A percentile compares a stretch with the other conserved stretches of the same genome.
These are phyloP conservation scores for Phaonia tiefii DNA, from an alignment of 2,888 invertebrate genomes.

Conservation along the genomic window DNA sequence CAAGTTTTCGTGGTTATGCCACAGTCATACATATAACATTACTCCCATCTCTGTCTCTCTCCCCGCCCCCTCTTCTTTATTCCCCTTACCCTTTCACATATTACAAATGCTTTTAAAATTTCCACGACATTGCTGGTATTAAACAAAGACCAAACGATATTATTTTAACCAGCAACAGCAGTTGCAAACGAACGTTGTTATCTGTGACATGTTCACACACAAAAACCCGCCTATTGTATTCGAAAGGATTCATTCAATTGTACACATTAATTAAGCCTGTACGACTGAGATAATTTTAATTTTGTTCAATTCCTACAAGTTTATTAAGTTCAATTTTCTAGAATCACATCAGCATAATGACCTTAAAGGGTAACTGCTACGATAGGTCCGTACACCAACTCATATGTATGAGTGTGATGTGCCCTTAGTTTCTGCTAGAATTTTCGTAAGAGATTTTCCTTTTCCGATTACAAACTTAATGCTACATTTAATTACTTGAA, in stretches of 20 bases:
- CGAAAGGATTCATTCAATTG: no score
- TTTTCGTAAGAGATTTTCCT: no score
- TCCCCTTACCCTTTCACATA: background rate
- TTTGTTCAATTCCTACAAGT: slow-evolving; percentile 16
- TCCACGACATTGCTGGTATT: slow-evolving; percentile 18
- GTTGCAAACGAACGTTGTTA: no score
- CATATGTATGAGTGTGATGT: no score
- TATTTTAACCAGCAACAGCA: slow-evolving; percentile 12
- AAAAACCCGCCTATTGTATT: no score
- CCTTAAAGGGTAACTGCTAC: no score
- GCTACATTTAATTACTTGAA: background rate
- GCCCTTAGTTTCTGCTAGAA: no score
- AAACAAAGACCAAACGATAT: slow-evolving; percentile 3
- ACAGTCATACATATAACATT: background rate
- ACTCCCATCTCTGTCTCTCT: background rate
- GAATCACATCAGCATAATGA: slow-evolving; percentile 4
- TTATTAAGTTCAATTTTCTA: slow-evolving; percentile 25
- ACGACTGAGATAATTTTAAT: slow-evolving; percentile 47
- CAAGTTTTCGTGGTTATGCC: background rate
- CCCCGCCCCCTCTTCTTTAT: no score
- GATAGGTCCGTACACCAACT: no score
- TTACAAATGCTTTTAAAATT: slow-evolving; percentile 20
- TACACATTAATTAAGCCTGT: no score
- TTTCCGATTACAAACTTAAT: no score
- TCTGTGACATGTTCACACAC: background rate